phyloP scores from a whole-genome alignment of 2,797 vertebrate species.

The Thripadectes ignobilis region DNA sequence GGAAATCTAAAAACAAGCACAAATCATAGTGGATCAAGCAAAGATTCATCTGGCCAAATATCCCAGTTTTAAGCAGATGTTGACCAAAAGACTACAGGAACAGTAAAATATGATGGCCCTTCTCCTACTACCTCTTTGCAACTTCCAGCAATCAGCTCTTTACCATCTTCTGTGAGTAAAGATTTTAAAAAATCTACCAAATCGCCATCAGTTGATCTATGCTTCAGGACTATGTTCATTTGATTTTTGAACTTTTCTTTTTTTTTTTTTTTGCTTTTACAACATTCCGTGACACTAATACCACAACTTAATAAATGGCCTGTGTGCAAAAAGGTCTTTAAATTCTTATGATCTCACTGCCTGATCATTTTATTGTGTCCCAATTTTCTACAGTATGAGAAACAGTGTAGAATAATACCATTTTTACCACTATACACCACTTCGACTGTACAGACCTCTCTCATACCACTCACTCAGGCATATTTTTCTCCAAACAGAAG shows the following conservation, averaged over 20 bases:
- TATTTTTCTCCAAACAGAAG: not conserved
- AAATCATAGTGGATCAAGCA: not conserved
- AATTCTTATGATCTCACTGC: not conserved
- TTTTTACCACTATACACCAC: not conserved
- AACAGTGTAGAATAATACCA: not conserved
- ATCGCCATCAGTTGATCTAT: not conserved
- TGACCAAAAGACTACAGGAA: not conserved
- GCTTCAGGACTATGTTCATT: not conserved
- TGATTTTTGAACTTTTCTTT: not conserved
- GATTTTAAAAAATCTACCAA: not conserved
- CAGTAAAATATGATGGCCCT: not conserved
- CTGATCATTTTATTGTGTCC: not conserved
- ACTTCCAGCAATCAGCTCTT: not conserved
- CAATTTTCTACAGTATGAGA: not conserved
- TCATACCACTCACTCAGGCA: not conserved
- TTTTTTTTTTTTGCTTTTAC: not conserved
- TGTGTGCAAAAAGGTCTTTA: not conserved
- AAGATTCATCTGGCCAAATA: not conserved
- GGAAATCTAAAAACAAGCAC: not conserved
- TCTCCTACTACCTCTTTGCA: not conserved
- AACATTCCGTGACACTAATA: not conserved
- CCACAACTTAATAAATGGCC: not conserved
- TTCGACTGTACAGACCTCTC: not conserved
- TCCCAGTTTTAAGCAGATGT: not conserved
- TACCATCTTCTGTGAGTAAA: not conserved